Evolutionary conservation across 2,888 invertebrate genomes (phyloP).

Genomic region (Bedellia somnulentella): DNA sequence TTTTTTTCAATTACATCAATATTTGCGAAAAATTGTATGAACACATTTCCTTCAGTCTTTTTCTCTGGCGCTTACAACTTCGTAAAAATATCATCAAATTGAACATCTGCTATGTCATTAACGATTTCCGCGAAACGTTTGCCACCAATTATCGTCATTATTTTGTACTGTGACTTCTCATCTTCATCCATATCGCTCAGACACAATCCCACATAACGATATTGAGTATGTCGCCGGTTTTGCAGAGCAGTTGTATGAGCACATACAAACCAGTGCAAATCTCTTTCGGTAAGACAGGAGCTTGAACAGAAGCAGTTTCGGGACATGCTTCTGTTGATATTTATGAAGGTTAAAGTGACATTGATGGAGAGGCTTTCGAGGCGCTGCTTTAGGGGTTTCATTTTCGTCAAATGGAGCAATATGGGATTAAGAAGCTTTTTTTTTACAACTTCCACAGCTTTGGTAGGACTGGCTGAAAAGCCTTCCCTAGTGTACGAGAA

Average conservation of each 20-base stretch:
- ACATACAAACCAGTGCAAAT: constrained; percentile 12
- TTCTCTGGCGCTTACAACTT: constrained; percentile 13
- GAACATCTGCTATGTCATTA: constrained; percentile 14
- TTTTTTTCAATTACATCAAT: constrained; percentile 13
- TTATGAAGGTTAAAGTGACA: no score
- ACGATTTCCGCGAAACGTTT: constrained; percentile 10
- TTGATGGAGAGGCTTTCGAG: no score
- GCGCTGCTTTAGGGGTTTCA: no score
- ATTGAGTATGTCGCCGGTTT: constrained; percentile 9
- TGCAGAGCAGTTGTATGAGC: constrained; percentile 10
- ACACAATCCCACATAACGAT: constrained; percentile 10
- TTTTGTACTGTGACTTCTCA: constrained; percentile 8
- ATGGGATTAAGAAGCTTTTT: no score
- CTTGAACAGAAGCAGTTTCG: constrained; percentile 6
- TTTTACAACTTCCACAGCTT: no score
- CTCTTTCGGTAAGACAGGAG: constrained; percentile 9
- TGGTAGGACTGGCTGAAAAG: no score
- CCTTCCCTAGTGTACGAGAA: no score
- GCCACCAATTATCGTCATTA: constrained; percentile 10
- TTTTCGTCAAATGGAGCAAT: no score
- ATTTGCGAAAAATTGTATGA: constrained; percentile 12
- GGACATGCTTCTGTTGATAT: constrained; percentile 9
- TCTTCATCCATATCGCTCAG: constrained; percentile 10
- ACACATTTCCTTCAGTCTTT: no score
- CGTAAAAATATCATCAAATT: constrained; percentile 13